phyloP scores from a whole-genome alignment of 2,113 vertebrate genomes.

The Felis chaus region DNA sequence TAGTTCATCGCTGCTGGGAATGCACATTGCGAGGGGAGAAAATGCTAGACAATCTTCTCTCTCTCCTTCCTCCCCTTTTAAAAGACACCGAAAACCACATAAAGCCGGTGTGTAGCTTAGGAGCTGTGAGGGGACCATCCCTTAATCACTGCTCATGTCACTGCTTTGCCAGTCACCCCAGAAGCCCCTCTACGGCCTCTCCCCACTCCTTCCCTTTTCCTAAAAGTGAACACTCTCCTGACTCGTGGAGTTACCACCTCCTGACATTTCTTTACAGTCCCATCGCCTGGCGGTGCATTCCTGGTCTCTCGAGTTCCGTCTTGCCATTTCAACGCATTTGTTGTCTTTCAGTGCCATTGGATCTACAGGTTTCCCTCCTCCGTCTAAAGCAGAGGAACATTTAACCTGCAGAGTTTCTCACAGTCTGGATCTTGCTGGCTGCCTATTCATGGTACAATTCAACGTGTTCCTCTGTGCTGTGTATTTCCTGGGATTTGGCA shows the following conservation, averaged over 20 bases:
- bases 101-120: background rate
- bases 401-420: background rate
- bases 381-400: rapidly evolving
- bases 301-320: background rate
- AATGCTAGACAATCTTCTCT: background rate
- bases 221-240: background rate
- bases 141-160: background rate
- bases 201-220: background rate
- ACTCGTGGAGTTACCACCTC: background rate
- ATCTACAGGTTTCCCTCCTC: background rate
- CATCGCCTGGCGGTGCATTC: no score
- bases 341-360: background rate
- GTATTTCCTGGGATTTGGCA: background rate
- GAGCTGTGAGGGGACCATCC: background rate
- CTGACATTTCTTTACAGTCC: background rate
- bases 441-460: background rate
- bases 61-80: background rate
- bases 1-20: background rate
- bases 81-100: background rate
- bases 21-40: background rate
- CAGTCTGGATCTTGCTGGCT: background rate
- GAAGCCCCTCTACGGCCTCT: background rate
- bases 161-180: background rate
- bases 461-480: background rate
- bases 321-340: background rate